phyloP scores from a whole-genome alignment of 2,888 invertebrate genomes.

The Epinotia nisella region DNA sequence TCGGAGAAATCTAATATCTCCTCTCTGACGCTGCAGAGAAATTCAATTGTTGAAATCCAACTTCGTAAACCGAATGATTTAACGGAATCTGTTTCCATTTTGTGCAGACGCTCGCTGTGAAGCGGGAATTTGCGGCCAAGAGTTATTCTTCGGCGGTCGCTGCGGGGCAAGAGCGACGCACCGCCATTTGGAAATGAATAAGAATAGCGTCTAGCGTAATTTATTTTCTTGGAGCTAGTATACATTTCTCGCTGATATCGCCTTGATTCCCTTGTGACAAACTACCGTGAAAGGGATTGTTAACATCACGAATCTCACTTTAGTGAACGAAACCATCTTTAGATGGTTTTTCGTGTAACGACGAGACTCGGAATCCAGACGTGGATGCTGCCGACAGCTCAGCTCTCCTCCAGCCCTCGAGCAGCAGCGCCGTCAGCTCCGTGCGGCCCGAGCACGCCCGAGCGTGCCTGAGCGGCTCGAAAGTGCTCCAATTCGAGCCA shows the following conservation, averaged over 20 bases:
- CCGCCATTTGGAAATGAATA: background rate
- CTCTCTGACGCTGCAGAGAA: constrained; percentile 9
- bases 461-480: background rate
- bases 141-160: background rate
- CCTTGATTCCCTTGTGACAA: background rate
- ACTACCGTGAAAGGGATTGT: background rate
- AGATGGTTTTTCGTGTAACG: background rate
- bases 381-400: background rate
- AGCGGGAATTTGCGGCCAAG: background rate
- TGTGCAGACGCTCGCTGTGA: background rate
- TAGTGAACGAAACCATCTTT: too few species aligned
- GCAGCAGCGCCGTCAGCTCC: background rate
- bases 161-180: background rate
- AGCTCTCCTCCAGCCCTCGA: background rate
- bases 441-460: background rate
- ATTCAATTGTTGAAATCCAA: constrained; percentile 16
- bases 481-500: background rate
- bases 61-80: constrained; percentile 23
- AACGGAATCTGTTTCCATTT: constrained; percentile 32
- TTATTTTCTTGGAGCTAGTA: background rate
- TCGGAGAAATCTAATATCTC: constrained; percentile 15
- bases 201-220: background rate
- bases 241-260: background rate
- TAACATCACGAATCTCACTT: background rate
- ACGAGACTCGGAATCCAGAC: background rate